Percentiles rank a stretch among this genome's conserved stretches.
Evolutionary conservation across 1,140 invertebrate genomes (phyloP).

Genomic region (Danaus melanippus): DNA sequence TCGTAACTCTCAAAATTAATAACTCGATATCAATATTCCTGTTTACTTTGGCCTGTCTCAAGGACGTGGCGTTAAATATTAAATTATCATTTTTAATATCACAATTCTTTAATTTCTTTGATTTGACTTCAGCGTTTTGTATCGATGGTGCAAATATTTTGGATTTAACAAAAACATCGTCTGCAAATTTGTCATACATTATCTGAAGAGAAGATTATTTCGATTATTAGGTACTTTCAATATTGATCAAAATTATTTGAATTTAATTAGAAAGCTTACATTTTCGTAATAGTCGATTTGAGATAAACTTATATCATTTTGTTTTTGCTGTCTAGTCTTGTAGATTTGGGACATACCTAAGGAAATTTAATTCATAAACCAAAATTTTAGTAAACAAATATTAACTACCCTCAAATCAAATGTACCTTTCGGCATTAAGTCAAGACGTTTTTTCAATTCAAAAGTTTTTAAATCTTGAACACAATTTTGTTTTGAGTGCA

Average conservation of each 20-base stretch:
- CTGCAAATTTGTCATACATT: conserved; percentile 44
- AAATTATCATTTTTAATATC: conserved; percentile 39
- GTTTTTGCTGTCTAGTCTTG: conserved; percentile 27
- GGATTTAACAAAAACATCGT: conserved; percentile 33
- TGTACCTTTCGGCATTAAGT: conserved; percentile 55
- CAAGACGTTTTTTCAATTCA: conserved; percentile 35
- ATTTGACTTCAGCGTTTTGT: conserved; percentile 28
- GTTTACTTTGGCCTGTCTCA: conserved; percentile 38
- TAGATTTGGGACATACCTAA: conserved; percentile 56
- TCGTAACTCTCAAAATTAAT: not conserved
- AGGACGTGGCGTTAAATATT: conserved; percentile 36
- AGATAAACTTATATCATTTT: conserved; percentile 5
- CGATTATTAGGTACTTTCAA: not conserved
- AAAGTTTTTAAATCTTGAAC: conserved; percentile 18
- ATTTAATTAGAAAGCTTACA: conserved; percentile 28
- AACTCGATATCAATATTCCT: not conserved
- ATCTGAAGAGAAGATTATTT: conserved; percentile 25
- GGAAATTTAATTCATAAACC: conserved; percentile 5
- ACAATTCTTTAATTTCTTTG: conserved; percentile 32
- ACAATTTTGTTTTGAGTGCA: not conserved
- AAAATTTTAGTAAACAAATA: not conserved
- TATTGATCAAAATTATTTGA: conserved; percentile 5
- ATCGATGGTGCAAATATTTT: conserved; percentile 43
- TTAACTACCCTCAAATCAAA: not conserved
- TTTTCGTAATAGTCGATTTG: conserved; percentile 40